Base-by-base conservation (phyloP, 2,888 invertebrate genomes). In the Tachina lurida region DNA sequence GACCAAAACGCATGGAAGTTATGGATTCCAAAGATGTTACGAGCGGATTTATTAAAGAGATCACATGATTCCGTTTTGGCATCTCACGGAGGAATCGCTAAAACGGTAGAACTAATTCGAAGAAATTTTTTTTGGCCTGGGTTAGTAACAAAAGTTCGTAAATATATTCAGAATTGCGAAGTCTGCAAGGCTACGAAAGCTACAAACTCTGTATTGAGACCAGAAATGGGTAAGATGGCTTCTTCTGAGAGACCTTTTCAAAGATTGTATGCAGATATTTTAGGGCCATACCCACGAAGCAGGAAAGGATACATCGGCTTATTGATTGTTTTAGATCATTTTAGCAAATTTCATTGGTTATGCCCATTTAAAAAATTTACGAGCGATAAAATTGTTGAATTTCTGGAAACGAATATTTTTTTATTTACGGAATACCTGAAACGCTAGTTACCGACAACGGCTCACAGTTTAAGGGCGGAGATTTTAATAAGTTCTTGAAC, bases 1-100 rank as follows among this genome's bases (percentile, higher is more conserved):
- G 17, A 54, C 9, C 19, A 54, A 39, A 71, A 3, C n/a, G 65
- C 0, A 3, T 88, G 87, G 87, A 88, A 88, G 67, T 19, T 88
- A 17, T 88, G 85, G 87, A n/a, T 87, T 10, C 83, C 75, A 7
- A 12, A 31, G 12, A n/a, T 13, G 2, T 15, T 74, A 15, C 19
- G 49, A 7, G 9, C 43, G 7, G 8, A 10, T 7, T 22, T 65
- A 22, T 9, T 67, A 31, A 22, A 39, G 10, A 49, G 67, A 52
- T 52, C 12, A 10, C 67, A 68, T 39, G 67, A 68, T 39, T 68
- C 52, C 3, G n/a, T 17, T n/a, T 15, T 68, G 8, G 43, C 68
- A 52, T 31, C 68, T 5, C 68, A 68, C 31, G 52, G 68, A 12
- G 68, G 68, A 10, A 68, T 68, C 8, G 47, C 43, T 17, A 68